Evolutionary conservation across 2,888 invertebrate genomes (phyloP).

Genomic region (Cetonia aurata): DNA sequence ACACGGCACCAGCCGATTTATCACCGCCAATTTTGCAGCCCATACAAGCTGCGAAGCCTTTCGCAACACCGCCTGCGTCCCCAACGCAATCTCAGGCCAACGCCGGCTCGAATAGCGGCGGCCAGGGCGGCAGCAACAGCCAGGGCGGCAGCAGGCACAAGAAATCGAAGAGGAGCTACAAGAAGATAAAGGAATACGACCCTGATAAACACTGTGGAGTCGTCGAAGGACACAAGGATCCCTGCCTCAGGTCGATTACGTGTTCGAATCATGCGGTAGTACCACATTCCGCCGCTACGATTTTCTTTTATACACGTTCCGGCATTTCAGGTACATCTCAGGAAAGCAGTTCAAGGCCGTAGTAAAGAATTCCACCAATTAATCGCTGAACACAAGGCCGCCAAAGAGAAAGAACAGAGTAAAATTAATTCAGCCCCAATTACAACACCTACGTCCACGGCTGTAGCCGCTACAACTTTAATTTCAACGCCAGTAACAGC

Average conservation of each 20-base stretch:
- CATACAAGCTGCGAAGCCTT: constrained; percentile 48
- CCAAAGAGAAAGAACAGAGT: constrained; percentile 56
- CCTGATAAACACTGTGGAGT: constrained; percentile 89
- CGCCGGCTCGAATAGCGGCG: constrained; percentile 43
- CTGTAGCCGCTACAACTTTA: background rate
- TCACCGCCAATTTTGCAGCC: constrained; percentile 50
- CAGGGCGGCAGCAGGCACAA: constrained; percentile 50
- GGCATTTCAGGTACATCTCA: constrained; percentile 57
- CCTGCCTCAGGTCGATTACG: constrained; percentile 85
- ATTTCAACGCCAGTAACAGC: background rate
- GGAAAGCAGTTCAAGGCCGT: constrained; percentile 59
- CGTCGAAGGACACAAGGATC: constrained; percentile 76
- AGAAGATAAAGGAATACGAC: constrained; percentile 74
- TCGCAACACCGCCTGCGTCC: constrained; percentile 44
- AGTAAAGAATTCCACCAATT: constrained; percentile 60
- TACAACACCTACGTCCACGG: background rate
- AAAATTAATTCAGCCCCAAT: constrained; percentile 22
- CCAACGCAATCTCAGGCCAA: constrained; percentile 42
- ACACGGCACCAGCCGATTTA: constrained; percentile 45
- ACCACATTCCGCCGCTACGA: too few relatives aligned
- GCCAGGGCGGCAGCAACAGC: constrained; percentile 49
- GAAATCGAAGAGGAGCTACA: constrained; percentile 55
- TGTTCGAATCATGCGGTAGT: constrained; percentile 64
- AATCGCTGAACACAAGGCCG: constrained; percentile 59
- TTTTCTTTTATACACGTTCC: background rate